Percentiles rank a stretch among this genome's conserved stretches.
Conservation (phyloP, 2,113 vertebrate species). For the Petroica traversi region DNA sequence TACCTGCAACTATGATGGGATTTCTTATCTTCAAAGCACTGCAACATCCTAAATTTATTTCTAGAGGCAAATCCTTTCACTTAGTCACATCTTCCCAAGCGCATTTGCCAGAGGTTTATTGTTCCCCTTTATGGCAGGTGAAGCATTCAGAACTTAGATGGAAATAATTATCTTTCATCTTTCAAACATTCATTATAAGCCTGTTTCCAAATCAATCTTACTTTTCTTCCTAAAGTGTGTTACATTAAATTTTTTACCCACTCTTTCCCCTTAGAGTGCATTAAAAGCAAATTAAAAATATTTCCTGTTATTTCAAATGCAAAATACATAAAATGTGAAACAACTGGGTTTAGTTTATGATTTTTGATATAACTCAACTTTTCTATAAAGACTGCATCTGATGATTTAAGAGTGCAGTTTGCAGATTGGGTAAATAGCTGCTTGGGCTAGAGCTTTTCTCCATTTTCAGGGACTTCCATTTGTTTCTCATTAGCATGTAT, state of each 20-base stretch:
- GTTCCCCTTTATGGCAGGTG: neutral
- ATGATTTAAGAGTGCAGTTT: neutral
- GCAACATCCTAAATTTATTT: neutral
- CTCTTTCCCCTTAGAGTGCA: neutral
- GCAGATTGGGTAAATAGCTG: neutral
- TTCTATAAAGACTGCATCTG: neutral
- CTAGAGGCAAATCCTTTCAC: neutral
- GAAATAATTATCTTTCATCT: slow-evolving; percentile 5
- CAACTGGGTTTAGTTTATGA: neutral
- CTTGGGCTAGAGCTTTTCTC: neutral
- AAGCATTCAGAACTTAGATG: neutral
- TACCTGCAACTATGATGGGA: neutral
- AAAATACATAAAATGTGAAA: neutral
- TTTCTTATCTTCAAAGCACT: slow-evolving; percentile 31
- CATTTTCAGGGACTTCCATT: neutral
- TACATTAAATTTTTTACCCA: neutral
- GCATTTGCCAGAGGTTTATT: neutral
- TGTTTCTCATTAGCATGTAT: neutral
- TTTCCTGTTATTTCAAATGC: neutral
- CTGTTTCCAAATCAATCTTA: neutral
- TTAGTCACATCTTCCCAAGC: neutral
- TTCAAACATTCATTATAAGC: neutral
- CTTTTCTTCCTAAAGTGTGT: neutral
- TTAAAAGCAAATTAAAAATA: neutral
- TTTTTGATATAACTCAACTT: neutral